Conservation (phyloP, 2,888 invertebrate species). For the Phortica okadai region DNA sequence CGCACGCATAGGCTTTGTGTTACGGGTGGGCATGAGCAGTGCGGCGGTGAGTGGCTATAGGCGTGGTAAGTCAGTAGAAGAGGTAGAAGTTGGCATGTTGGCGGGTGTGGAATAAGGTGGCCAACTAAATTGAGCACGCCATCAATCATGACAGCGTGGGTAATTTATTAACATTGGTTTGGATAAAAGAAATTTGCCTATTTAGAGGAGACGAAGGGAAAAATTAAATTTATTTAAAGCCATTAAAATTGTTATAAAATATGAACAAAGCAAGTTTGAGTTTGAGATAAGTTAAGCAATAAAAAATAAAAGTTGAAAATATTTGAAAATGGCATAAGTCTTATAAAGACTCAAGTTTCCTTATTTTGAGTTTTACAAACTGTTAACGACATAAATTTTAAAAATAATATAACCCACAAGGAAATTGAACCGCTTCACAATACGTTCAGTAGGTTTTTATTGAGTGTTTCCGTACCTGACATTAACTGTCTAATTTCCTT, state of each 20-base stretch:
- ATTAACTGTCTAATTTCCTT: no score
- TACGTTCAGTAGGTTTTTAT: no score
- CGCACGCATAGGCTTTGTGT: constrained; percentile 1
- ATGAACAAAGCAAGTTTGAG: not conserved
- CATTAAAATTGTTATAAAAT: not conserved
- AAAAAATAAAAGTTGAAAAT: not conserved
- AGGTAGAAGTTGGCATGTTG: not conserved
- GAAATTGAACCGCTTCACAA: no score
- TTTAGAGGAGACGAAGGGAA: not conserved
- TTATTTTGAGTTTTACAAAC: no score
- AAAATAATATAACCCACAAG: no score
- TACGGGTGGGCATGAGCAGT: no score
- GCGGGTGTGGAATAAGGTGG: no score
- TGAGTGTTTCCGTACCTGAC: no score
- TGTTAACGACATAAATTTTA: no score
- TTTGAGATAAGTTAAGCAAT: not conserved
- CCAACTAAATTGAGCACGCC: not conserved
- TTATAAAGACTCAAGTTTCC: not conserved
- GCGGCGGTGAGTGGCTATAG: no score
- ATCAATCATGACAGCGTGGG: not conserved
- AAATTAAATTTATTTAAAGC: not conserved
- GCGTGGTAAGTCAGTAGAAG: not conserved
- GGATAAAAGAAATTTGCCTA: not conserved
- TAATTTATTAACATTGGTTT: not conserved
- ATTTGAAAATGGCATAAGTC: not conserved